Evolutionary conservation across 1,140 invertebrate genomes (phyloP).

Genomic region (Drosophila mauritiana): DNA sequence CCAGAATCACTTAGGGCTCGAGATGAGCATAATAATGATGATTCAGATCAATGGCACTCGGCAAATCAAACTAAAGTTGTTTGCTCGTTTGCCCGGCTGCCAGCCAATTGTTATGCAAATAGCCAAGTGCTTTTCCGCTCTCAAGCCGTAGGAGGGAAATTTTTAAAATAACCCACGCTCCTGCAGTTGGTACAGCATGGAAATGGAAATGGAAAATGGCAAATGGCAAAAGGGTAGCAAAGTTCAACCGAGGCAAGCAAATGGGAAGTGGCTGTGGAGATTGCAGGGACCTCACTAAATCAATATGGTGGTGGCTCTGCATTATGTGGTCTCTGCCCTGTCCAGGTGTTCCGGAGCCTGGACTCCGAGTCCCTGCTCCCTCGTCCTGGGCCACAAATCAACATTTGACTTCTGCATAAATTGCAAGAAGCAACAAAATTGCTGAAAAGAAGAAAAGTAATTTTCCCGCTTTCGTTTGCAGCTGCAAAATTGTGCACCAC

Average conservation of each 20-base stretch:
- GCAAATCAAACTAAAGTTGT: conserved; percentile 60
- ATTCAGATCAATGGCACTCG: conserved; percentile 43
- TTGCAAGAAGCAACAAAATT: conserved; percentile 80
- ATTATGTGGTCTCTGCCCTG: conserved; percentile 19
- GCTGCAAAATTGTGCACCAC: conserved; percentile 41
- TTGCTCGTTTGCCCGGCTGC: conserved; percentile 43
- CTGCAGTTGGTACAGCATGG: background rate
- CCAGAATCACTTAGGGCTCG: conserved; percentile 30
- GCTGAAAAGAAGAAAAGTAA: conserved; percentile 71
- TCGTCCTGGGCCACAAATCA: conserved; percentile 66
- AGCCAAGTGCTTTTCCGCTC: conserved; percentile 59
- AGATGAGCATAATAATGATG: conserved; percentile 41
- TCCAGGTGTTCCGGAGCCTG: background rate
- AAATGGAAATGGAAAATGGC: conserved; percentile 26
- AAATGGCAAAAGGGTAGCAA: conserved; percentile 12
- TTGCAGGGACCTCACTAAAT: conserved; percentile 64
- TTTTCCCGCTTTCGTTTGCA: conserved; percentile 79
- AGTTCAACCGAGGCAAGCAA: conserved; percentile 14
- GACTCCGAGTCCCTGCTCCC: conserved; percentile 6
- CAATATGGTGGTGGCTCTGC: conserved; percentile 58
- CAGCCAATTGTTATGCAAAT: conserved; percentile 80
- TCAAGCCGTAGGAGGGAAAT: conserved; percentile 56
- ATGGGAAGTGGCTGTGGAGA: conserved; percentile 16
- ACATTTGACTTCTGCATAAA: conserved; percentile 83
- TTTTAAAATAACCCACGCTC: conserved; percentile 62